phyloP scores from a whole-genome alignment of 2,797 vertebrate genomes.

The Ctenosaura bakeri region DNA sequence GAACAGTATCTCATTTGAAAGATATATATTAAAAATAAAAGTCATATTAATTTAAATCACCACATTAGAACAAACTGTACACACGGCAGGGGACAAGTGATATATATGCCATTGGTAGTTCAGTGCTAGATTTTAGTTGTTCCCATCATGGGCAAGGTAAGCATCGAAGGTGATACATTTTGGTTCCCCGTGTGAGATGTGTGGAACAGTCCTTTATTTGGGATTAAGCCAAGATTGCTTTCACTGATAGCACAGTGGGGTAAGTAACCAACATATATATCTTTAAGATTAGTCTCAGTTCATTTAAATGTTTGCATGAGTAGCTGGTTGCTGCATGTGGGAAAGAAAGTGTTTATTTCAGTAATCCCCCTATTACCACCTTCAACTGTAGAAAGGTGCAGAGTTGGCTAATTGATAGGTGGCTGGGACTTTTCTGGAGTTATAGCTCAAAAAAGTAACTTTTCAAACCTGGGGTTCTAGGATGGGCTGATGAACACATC shows the following conservation, averaged over 20 bases:
- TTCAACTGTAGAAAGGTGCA: not conserved
- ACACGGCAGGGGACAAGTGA: not conserved
- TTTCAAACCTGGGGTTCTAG: too few relatives aligned
- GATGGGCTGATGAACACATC: too few relatives aligned
- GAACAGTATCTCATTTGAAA: conserved; percentile 39
- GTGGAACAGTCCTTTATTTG: not conserved
- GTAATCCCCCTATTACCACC: not conserved
- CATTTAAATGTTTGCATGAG: not conserved
- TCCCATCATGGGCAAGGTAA: not conserved
- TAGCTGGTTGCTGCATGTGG: not conserved
- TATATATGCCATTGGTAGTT: not conserved
- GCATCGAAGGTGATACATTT: not conserved
- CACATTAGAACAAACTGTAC: conserved; percentile 3
- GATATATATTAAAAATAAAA: conserved; percentile 45
- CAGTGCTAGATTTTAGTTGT: not conserved
- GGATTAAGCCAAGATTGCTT: not conserved
- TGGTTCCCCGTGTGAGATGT: not conserved
- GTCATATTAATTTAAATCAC: conserved; percentile 23
- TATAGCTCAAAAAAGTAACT: too few relatives aligned
- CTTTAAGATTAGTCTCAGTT: not conserved
- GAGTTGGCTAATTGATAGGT: too few relatives aligned
- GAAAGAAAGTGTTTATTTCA: not conserved
- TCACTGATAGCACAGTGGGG: not conserved
- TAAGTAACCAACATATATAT: not conserved
- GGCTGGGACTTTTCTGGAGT: too few relatives aligned